These are phyloP conservation scores for Micromesistius poutassou DNA, from an alignment of 2,797 vertebrate species.

Conservation along the genomic window DNA sequence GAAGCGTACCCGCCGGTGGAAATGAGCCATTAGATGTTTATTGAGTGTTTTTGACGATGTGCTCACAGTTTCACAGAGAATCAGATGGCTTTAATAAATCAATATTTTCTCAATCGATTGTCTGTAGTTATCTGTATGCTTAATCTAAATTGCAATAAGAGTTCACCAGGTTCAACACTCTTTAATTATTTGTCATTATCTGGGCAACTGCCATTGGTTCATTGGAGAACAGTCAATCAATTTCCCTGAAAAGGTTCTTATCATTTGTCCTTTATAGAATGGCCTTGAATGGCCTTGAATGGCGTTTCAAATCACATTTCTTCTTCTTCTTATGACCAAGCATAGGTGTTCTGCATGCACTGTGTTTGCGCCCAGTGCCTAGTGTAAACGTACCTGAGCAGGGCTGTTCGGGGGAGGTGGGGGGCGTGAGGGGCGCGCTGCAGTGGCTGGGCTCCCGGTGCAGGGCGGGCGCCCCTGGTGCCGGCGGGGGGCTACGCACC, in stretches of 20 bases:
- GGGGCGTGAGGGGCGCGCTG: slow-evolving; percentile 91
- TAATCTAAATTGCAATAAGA: not conserved
- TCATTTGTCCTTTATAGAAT: too few relatives aligned
- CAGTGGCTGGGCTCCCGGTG: slow-evolving; percentile 87
- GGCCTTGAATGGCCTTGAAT: too few relatives aligned
- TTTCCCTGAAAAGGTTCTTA: too few relatives aligned
- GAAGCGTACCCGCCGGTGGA: too few relatives aligned
- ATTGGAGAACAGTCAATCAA: too few relatives aligned
- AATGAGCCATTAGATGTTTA: slow-evolving; percentile 31
- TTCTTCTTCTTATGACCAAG: too few relatives aligned
- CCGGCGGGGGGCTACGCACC: slow-evolving; percentile 77
- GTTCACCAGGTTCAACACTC: not conserved
- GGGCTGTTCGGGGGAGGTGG: slow-evolving; percentile 92
- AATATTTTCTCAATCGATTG: not conserved
- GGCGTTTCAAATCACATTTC: too few relatives aligned
- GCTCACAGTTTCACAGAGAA: slow-evolving; percentile 2
- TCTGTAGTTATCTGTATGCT: not conserved
- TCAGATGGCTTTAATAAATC: not conserved
- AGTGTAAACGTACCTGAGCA: slow-evolving; percentile 71
- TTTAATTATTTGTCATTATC: slow-evolving; percentile 1
- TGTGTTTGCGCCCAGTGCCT: not conserved
- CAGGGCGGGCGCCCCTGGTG: slow-evolving; percentile 74
- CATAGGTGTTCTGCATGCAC: too few relatives aligned
- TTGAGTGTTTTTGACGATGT: not conserved
- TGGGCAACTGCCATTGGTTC: not conserved